phyloP scores from a whole-genome alignment of 1,140 invertebrate genomes.

The Megathymus violae region DNA sequence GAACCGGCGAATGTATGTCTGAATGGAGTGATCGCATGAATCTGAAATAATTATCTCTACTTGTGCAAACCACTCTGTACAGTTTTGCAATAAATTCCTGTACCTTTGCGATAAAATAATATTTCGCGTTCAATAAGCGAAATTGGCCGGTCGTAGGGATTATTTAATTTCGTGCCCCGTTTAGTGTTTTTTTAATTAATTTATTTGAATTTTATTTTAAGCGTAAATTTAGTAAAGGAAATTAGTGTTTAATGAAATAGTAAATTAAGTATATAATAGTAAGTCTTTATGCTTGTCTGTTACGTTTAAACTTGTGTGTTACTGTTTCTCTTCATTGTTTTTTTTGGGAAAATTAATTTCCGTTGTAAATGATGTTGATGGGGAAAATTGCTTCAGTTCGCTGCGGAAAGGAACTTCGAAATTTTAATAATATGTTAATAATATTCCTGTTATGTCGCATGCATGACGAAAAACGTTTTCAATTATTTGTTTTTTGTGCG shows the following conservation, averaged over 20 bases:
- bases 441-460: too few species aligned
- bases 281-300: constrained; percentile 55
- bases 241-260: constrained; percentile 56
- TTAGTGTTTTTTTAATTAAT: constrained; percentile 38
- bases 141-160: constrained; percentile 39
- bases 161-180: constrained; percentile 44
- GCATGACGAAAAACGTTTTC: too few species aligned
- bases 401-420: constrained; percentile 19
- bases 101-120: neutral
- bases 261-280: constrained; percentile 55
- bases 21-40: constrained; percentile 1
- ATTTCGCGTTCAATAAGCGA: constrained; percentile 1
- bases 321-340: constrained; percentile 17
- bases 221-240: constrained; percentile 53
- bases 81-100: neutral
- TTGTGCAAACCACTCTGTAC: too few species aligned
- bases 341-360: constrained; percentile 40
- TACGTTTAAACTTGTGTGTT: constrained; percentile 32
- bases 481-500: neutral
- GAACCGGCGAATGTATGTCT: constrained; percentile 24
- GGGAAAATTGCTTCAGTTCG: constrained; percentile 27
- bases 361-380: constrained; percentile 37
- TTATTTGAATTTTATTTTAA: constrained; percentile 37
- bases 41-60: neutral
- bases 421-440: too few species aligned